A percentile compares a stretch with the other conserved stretches of the same genome.
phyloP scores from a whole-genome alignment of 2,113 vertebrate genomes.

The Bungarus multicinctus region DNA sequence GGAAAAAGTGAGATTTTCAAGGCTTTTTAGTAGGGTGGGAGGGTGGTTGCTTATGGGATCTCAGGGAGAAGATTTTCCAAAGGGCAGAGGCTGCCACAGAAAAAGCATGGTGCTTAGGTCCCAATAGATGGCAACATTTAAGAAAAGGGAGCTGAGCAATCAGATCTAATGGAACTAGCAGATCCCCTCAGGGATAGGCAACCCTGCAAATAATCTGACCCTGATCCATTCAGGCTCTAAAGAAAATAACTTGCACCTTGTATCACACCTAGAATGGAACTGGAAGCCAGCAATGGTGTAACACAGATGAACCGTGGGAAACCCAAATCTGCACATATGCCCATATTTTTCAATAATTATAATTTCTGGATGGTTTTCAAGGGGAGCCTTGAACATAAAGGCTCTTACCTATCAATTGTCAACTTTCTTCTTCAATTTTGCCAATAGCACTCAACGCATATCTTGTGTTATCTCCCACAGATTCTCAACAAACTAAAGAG shows the following conservation, averaged over 20 bases:
- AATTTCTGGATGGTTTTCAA: not conserved
- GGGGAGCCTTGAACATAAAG: not conserved
- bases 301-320: not conserved
- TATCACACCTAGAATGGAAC: not conserved
- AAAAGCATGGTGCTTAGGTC: not conserved
- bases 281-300: not conserved
- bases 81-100: not conserved
- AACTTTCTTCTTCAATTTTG: not conserved
- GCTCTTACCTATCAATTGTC: not conserved
- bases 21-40: not conserved
- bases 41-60: no score
- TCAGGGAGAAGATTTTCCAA: not conserved
- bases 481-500: not conserved
- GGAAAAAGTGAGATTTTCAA: not conserved
- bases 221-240: not conserved
- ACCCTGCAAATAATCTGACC: not conserved
- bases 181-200: not conserved
- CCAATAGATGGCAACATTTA: not conserved
- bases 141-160: not conserved
- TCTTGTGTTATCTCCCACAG: not conserved
- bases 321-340: not conserved
- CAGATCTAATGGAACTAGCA: not conserved
- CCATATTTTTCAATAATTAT: not conserved
- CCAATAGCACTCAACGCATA: not conserved
- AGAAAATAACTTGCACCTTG: not conserved